Evolutionary conservation across 2,888 invertebrate species (phyloP).

Genomic region (Xanthostigma xanthostigma): DNA sequence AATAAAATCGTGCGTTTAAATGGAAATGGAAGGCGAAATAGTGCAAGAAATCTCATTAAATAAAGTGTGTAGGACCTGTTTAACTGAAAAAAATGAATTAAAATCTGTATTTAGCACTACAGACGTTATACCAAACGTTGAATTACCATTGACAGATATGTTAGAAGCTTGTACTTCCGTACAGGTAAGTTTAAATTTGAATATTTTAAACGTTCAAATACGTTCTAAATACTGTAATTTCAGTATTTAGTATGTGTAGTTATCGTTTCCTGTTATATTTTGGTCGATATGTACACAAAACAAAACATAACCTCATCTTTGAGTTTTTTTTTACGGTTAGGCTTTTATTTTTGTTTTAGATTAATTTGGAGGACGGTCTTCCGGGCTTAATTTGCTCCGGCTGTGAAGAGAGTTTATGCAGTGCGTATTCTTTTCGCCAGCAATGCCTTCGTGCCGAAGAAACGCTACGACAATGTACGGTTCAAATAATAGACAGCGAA

Average conservation of each 20-base stretch:
- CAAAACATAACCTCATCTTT: too few species aligned
- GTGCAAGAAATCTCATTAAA: slow-evolving; percentile 11
- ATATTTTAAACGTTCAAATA: too few species aligned
- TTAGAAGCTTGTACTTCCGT: slow-evolving; percentile 11
- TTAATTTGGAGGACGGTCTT: slow-evolving; percentile 12
- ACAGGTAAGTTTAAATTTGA: slow-evolving; percentile 5
- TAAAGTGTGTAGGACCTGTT: slow-evolving; percentile 17
- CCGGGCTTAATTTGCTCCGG: slow-evolving; percentile 15
- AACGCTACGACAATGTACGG: slow-evolving; percentile 5
- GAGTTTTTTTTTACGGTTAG: not conserved
- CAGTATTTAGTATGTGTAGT: too few species aligned
- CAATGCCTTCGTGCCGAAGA: slow-evolving; percentile 17
- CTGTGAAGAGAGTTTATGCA: slow-evolving; percentile 18
- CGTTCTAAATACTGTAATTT: too few species aligned
- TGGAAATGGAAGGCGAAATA: not conserved
- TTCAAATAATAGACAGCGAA: slow-evolving; percentile 2
- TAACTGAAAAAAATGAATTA: slow-evolving; percentile 14
- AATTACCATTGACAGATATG: slow-evolving; percentile 12
- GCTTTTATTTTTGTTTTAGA: slow-evolving; percentile 11
- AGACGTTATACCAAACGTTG: slow-evolving; percentile 9
- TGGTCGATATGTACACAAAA: too few species aligned
- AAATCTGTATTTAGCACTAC: slow-evolving; percentile 12
- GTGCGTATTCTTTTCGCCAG: slow-evolving; percentile 18
- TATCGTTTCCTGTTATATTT: too few species aligned
- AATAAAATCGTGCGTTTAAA: not conserved